These are phyloP conservation scores for Rhimphoctona megacephalus DNA, from an alignment of 2,888 invertebrate genomes.

Conservation along the genomic window DNA sequence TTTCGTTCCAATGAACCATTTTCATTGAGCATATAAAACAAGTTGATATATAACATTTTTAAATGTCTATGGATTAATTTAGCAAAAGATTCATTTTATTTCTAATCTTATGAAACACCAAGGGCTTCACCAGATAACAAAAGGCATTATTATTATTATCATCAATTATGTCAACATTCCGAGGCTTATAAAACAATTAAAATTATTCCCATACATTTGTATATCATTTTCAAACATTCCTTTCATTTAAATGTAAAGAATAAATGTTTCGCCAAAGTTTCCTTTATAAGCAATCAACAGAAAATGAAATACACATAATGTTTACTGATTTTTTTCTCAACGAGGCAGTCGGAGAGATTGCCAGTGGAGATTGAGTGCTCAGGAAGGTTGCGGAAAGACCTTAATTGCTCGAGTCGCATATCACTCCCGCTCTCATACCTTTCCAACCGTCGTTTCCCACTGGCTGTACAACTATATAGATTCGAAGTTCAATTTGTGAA, in stretches of 20 bases:
- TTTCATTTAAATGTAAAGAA: neutral
- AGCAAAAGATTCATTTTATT: neutral
- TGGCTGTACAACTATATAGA: slow-evolving; percentile 24
- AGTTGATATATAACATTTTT: neutral
- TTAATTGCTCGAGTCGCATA: slow-evolving; percentile 59
- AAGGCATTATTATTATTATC: too few relatives aligned
- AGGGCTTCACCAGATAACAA: too few relatives aligned
- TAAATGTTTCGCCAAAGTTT: neutral
- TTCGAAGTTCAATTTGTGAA: slow-evolving; percentile 70
- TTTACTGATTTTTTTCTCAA: neutral
- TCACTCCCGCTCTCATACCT: slow-evolving; percentile 25
- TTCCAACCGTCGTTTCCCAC: slow-evolving; percentile 41
- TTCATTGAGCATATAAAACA: neutral
- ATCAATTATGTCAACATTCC: too few relatives aligned
- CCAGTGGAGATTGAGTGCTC: slow-evolving; percentile 18
- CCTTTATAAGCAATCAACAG: neutral
- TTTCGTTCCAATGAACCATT: slow-evolving; percentile 1
- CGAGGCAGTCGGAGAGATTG: slow-evolving; percentile 1
- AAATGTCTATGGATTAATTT: neutral
- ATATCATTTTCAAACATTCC: neutral
- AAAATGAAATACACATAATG: neutral
- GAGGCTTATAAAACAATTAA: neutral
- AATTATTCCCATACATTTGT: neutral
- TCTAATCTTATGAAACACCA: neutral
- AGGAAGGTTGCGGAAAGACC: slow-evolving; percentile 44